Evolutionary conservation across 1,140 invertebrate genomes (phyloP), one percentile per base, ranked within the genome.

Genomic region (Drosophila rhopaloa): DNA sequence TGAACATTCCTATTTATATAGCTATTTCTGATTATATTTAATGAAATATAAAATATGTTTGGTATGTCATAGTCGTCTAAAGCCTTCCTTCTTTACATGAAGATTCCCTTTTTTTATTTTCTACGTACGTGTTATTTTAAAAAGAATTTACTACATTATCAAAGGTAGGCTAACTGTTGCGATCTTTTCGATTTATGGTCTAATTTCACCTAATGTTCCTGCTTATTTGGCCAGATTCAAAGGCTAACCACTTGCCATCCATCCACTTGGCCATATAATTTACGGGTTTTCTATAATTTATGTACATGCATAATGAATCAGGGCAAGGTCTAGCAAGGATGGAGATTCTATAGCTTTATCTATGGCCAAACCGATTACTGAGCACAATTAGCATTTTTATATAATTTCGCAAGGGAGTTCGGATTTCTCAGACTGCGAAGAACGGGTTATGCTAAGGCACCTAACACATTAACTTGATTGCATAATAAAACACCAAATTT

Each of bases 221-320:
- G 13, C 48, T 27, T 54, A n/a, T 74, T 41, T 55, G 46, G 27
- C 16, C 62, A 11, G 43, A 47, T 24, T 19, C n/a, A 82, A 82
- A 74, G 74, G 74, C 68, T 44, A 79, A 66, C 80, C 47, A 80
- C 57, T 67, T 68, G 58, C 43, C 51, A 60, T 68, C 54, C 58
- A 74, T 32, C 61, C 61, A 73, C 70, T 85, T 73, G 75, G 74
- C 43, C 60, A 70, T 74, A 54, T 78, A 78, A 86, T 86, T 85
- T 85, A 86, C 68, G 81, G 68, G 77, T 67, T 62, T 16, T 40
- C 53, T 24, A 63, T 81, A 86, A 85, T 86, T 78, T 81, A 85
- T 85, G 81, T 38, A 80, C 82, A 85, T 85, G 82, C 53, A 78
- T 85, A 86, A 85, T 84, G 2, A 55, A 77, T 74, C 11, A 38